Base-by-base conservation (phyloP, 2,888 invertebrate species). In the Tipula lateralis region DNA sequence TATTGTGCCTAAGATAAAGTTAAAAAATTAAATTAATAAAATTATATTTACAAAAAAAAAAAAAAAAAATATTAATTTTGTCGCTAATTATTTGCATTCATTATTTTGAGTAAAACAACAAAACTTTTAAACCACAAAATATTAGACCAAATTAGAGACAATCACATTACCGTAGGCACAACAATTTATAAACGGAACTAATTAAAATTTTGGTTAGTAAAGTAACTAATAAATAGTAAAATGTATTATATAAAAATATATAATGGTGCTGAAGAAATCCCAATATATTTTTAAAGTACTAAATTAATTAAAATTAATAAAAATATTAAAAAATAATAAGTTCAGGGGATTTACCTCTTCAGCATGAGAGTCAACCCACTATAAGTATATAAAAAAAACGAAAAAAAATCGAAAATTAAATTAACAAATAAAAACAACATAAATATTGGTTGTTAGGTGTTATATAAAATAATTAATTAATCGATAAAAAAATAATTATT, bases 321-420 rank as follows among this genome's bases (percentile, higher is more conserved):
- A 82, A 30, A 16, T 82, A 30, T 82, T 30, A 82, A 82, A n/a
- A n/a, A 84, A 84, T 30, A 84, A 84, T 50, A 84, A 44, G 29
- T 29, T 50, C 3, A 44, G 32, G 84, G 82, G 82, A 85, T 88
- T 93, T 93, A 93, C 93, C 93, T 93, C 93, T 87, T 93, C 93
- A 90, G 92, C 92, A 91, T 92, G 92, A 91, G 92, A 92, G 91
- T 92, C 93, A 91, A 93, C 93, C 93, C 93, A 93, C 93, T 93
- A 88, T 86, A 87, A 87, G 88, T 87, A 88, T 87, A 87, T 87
- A 88, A 87, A 88, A 87, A 88, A 86, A 85, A 86, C 85, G 86
- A 85, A 85, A 86, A 85, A 84, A 86, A 81, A 85, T 86, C 44
- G 85, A 86, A 84, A 83, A 85, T 84, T 32, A 50, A 84, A 50